Evolutionary conservation across 2,113 vertebrate genomes (phyloP), one percentile per base, ranked within the genome.

Genomic region (Hyperoodon ampullatus): DNA sequence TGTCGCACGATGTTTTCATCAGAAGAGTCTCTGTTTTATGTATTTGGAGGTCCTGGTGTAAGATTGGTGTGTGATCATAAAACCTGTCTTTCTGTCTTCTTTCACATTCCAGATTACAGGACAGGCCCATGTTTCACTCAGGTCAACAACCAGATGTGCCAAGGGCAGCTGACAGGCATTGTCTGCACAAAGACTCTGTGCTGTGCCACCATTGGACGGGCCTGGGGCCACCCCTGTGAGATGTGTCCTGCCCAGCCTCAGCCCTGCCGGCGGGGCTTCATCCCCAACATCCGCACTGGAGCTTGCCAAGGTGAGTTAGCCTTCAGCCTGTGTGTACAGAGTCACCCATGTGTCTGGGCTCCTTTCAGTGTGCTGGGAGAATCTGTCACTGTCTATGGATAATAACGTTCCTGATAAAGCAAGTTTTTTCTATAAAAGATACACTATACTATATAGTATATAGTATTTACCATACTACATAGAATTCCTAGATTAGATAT

Each of bases 61-160:
- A 92, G 80, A 77, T 58, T 88, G 47, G 50, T 21, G 5, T 19
- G 0, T 58, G 35, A 50, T 75, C 33, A 4, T 93, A 47, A 96
- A 91, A 50, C 47, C 33, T 63, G 14, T 63, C 82, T 97, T 53
- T 70, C 60, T 14, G 9, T 77, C 53, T 95, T 81, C 70, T 93
- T 55, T 97, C 87, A 66, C 50, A 4, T 95, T 97, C 53, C 98
- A 99, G 99, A 99, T 98, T 99, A 99, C 96, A 99, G 99, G 85
- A 99, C 99, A 0, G 99, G 99, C 26, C 99, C 99, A 0, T 99
- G 99, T 98, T 99, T 99, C 97, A 99, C 99, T 81, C 99, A 99
- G 98, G 99, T 99, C 89, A 99, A 98, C 97, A 99, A 99, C 98
- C 99, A 99, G 98, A 99, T 99, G 99, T 99, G 99, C 98, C 99